Percentiles rank a stretch among this genome's conserved stretches.
phyloP scores from a whole-genome alignment of 2,888 invertebrate species.

The Operophtera brumata region DNA sequence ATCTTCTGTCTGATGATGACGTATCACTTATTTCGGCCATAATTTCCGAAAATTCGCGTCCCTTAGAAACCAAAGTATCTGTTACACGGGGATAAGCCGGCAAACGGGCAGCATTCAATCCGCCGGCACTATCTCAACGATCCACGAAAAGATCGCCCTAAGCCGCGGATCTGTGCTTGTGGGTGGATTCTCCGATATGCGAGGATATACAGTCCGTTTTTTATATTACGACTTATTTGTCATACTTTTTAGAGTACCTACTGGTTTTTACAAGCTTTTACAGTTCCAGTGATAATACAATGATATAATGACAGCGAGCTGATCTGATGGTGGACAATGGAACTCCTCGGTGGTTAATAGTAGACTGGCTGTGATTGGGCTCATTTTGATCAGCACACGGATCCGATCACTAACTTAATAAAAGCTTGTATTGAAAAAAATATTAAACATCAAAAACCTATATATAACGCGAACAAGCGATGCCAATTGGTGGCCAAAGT shows the following conservation, averaged over 20 bases:
- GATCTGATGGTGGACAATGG: too few relatives aligned
- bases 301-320: too few relatives aligned
- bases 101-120: slow-evolving; percentile 69
- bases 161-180: slow-evolving; percentile 43
- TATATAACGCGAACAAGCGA: too few relatives aligned
- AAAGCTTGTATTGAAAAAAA: too few relatives aligned
- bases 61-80: slow-evolving; percentile 48
- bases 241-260: not conserved
- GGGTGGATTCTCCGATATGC: slow-evolving; percentile 3
- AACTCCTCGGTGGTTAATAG: too few relatives aligned
- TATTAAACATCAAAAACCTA: too few relatives aligned
- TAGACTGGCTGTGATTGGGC: too few relatives aligned
- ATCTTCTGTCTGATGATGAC: not conserved
- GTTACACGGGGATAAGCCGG: slow-evolving; percentile 64
- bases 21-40: not conserved
- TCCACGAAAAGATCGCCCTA: slow-evolving; percentile 59
- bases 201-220: slow-evolving; percentile 7
- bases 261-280: too few relatives aligned
- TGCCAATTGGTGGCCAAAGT: not conserved
- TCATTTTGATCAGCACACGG: too few relatives aligned
- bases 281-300: too few relatives aligned
- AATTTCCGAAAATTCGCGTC: not conserved
- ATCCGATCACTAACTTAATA: too few relatives aligned
- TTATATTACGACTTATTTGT: slow-evolving; percentile 1
- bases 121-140: slow-evolving; percentile 58